Evolutionary conservation across 2,797 vertebrate species (phyloP).

Genomic region (Mallotus villosus): DNA sequence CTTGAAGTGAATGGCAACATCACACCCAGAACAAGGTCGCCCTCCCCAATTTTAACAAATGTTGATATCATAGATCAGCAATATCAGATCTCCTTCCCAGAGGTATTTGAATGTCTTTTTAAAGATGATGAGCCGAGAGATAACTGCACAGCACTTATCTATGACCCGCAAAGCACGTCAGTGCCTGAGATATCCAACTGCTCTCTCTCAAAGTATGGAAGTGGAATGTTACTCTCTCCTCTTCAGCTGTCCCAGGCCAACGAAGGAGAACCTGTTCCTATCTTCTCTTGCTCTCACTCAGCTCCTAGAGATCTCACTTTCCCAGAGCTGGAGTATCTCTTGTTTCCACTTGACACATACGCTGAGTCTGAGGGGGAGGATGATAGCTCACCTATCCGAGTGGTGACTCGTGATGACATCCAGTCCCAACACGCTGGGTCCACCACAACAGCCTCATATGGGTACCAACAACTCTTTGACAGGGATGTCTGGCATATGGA

Average conservation of each 20-base stretch:
- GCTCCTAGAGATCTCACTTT: slow-evolving; percentile 74
- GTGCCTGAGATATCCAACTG: slow-evolving; percentile 77
- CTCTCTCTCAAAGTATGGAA: slow-evolving; percentile 69
- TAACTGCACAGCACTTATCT: slow-evolving; percentile 31
- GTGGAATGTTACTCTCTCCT: slow-evolving; percentile 45
- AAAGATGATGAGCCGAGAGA: slow-evolving; percentile 33
- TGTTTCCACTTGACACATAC: slow-evolving; percentile 58
- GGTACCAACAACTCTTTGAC: slow-evolving; percentile 62
- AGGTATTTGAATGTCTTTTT: slow-evolving; percentile 57
- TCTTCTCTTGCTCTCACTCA: slow-evolving; percentile 72
- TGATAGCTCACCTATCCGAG: slow-evolving; percentile 41
- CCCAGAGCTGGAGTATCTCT: slow-evolving; percentile 73
- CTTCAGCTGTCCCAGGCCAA: slow-evolving; percentile 21
- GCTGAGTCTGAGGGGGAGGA: slow-evolving; percentile 33
- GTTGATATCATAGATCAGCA: slow-evolving; percentile 40
- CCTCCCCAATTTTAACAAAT: slow-evolving; percentile 42
- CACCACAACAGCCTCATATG: slow-evolving; percentile 56
- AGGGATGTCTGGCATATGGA: slow-evolving; percentile 27
- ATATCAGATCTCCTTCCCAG: slow-evolving; percentile 46
- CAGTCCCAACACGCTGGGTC: slow-evolving; percentile 17
- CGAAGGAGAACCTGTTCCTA: slow-evolving; percentile 60
- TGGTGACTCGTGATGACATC: slow-evolving; percentile 44
- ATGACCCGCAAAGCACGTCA: slow-evolving; percentile 55
- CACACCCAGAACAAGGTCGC: slow-evolving; percentile 24
- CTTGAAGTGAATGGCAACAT: slow-evolving; percentile 29